Conservation (phyloP, 2,888 invertebrate genomes). For the Drosophila mayaguana region DNA sequence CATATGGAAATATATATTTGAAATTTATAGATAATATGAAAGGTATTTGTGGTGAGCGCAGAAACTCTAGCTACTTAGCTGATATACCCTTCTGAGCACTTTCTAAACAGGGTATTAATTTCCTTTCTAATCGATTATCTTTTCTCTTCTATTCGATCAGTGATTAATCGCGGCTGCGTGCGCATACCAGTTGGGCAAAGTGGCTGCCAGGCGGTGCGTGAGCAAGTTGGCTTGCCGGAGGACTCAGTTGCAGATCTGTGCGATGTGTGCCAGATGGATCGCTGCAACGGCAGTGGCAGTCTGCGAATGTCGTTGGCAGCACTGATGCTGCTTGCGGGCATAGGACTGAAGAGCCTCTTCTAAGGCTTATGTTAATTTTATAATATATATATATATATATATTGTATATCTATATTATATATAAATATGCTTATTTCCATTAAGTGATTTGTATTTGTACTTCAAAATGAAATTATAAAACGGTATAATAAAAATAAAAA, state of each 20-base stretch:
- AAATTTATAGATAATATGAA: background rate
- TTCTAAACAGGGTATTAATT: background rate
- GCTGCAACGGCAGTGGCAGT: conserved; percentile 71
- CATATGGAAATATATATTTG: background rate
- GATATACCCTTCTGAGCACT: background rate
- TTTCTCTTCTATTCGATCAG: conserved; percentile 21
- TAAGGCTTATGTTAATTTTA: conserved; percentile 32
- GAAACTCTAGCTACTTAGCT: background rate
- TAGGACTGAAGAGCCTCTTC: conserved; percentile 45
- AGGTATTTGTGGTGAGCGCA: background rate
- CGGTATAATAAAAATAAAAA: conserved; percentile 4
- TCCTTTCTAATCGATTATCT: background rate
- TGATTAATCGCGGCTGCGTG: conserved; percentile 68
- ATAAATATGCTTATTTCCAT: conserved; percentile 17
- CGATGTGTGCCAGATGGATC: conserved; percentile 56
- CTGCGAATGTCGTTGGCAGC: conserved; percentile 55
- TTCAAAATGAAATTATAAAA: conserved; percentile 12
- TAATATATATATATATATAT: conserved; percentile 39
- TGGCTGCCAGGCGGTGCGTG: conserved; percentile 58
- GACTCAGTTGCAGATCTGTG: conserved; percentile 48
- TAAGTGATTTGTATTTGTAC: conserved; percentile 45
- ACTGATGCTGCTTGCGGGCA: conserved; percentile 55
- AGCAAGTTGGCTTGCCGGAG: background rate
- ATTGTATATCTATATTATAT: conserved; percentile 32
- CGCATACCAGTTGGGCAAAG: conserved; percentile 37